A percentile compares a stretch with the other conserved stretches of the same genome.
phyloP scores from a whole-genome alignment of 2,797 vertebrate species.

The Muscicapa comitata region DNA sequence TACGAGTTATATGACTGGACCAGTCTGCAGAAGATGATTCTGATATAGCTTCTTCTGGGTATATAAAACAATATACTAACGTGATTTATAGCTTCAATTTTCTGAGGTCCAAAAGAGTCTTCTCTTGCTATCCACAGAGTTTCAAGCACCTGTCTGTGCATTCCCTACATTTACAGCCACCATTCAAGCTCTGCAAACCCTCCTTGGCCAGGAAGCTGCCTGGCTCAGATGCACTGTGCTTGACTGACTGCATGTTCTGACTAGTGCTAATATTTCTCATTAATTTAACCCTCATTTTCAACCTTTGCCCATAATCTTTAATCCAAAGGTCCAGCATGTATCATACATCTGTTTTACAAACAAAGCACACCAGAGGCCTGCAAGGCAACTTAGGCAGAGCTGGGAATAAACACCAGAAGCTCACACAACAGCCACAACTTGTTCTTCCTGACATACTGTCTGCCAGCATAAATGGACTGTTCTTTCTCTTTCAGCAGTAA shows the following conservation, averaged over 20 bases:
- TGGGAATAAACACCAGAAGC: not conserved
- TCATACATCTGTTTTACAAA: not conserved
- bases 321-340: not conserved
- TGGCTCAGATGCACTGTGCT: not conserved
- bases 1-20: not conserved
- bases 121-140: not conserved
- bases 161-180: not conserved
- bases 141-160: not conserved
- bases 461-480: not conserved
- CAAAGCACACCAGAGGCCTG: not conserved
- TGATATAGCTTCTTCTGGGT: not conserved
- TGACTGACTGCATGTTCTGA: not conserved
- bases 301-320: not conserved
- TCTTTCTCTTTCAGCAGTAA: not conserved
- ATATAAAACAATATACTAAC: not conserved
- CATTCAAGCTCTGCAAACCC: not conserved
- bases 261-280: not conserved
- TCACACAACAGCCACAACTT: not conserved
- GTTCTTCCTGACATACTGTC: not conserved
- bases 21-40: not conserved
- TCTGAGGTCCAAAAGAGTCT: not conserved
- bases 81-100: not conserved
- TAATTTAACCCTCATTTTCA: not conserved
- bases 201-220: not conserved
- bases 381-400: not conserved